phyloP scores from a whole-genome alignment of 2,888 invertebrate genomes.

The Embidobia sp. region DNA sequence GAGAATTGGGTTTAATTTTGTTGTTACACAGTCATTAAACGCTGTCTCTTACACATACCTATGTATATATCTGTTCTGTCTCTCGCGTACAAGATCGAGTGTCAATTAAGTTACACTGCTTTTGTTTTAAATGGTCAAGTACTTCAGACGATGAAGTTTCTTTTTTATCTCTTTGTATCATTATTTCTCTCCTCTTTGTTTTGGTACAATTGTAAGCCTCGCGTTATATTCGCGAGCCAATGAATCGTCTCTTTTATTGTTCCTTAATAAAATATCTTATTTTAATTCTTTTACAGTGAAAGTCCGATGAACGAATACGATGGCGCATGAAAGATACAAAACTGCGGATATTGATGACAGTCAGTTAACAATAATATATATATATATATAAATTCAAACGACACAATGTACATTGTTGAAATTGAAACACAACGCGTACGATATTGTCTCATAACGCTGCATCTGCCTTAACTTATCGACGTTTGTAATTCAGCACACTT shows the following conservation, averaged over 20 bases:
- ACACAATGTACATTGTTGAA: constrained; percentile 4
- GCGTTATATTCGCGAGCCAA: constrained; percentile 5
- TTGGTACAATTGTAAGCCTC: constrained; percentile 2
- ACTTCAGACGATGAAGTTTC: constrained; percentile 26
- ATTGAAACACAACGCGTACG: constrained; percentile 1
- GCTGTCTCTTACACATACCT: too few species aligned
- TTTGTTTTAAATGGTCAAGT: constrained; percentile 20
- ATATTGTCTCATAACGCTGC: constrained; percentile 21
- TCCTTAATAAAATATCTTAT: constrained; percentile 41
- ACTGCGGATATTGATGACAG: constrained; percentile 7
- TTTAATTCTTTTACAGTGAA: constrained; percentile 38
- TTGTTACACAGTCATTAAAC: too few species aligned
- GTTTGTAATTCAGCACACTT: constrained; percentile 3
- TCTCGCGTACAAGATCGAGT: constrained; percentile 13
- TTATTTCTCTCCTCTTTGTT: constrained; percentile 2
- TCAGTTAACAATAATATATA: constrained; percentile 4
- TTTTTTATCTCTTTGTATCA: background rate
- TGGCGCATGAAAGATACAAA: constrained; percentile 45
- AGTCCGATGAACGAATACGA: constrained; percentile 30
- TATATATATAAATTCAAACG: constrained; percentile 13
- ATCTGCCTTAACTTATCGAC: constrained; percentile 5
- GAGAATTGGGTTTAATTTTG: constrained; percentile 16
- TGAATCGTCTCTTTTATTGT: constrained; percentile 18
- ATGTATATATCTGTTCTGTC: constrained; percentile 22
- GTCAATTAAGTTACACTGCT: constrained; percentile 34